phyloP scores from a whole-genome alignment of 2,888 invertebrate genomes.

The Xiphydria camelus region DNA sequence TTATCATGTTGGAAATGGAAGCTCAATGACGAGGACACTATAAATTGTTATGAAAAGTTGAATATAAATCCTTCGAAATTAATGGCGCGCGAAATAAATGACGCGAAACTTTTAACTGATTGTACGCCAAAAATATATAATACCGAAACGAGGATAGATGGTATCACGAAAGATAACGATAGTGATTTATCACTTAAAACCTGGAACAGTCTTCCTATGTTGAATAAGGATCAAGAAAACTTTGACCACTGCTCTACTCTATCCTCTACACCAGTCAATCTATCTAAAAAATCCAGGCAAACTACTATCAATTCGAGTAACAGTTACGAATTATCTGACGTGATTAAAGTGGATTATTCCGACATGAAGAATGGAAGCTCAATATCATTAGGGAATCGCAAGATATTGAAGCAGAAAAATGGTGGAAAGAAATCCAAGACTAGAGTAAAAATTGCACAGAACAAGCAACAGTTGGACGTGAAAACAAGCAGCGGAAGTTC shows the following conservation, averaged over 20 bases:
- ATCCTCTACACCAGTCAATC: constrained; percentile 14
- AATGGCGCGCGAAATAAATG: not conserved
- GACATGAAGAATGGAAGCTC: constrained; percentile 23
- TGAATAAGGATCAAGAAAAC: constrained; percentile 32
- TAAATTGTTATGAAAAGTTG: not conserved
- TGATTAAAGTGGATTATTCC: constrained; percentile 45
- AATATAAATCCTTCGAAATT: not conserved
- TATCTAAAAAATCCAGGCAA: not conserved
- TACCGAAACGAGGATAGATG: not conserved
- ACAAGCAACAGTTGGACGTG: constrained; percentile 3
- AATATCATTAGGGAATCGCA: constrained; percentile 7
- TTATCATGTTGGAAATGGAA: constrained; percentile 26
- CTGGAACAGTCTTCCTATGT: constrained; percentile 44
- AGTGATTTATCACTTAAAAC: constrained; percentile 31
- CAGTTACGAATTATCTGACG: constrained; percentile 37
- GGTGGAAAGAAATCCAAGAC: constrained; percentile 28
- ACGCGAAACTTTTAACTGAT: not conserved
- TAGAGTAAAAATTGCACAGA: constrained; percentile 22
- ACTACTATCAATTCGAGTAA: not conserved
- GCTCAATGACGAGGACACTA: constrained; percentile 1
- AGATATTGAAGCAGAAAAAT: constrained; percentile 27
- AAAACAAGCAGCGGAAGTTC: constrained; percentile 34
- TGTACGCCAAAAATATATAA: constrained; percentile 1
- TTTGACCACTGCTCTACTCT: constrained; percentile 16
- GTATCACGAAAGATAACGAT: constrained; percentile 15